Percentiles rank a stretch among this genome's conserved stretches.
phyloP scores from a whole-genome alignment of 2,888 invertebrate species.

The Eristalinus aeneus region DNA sequence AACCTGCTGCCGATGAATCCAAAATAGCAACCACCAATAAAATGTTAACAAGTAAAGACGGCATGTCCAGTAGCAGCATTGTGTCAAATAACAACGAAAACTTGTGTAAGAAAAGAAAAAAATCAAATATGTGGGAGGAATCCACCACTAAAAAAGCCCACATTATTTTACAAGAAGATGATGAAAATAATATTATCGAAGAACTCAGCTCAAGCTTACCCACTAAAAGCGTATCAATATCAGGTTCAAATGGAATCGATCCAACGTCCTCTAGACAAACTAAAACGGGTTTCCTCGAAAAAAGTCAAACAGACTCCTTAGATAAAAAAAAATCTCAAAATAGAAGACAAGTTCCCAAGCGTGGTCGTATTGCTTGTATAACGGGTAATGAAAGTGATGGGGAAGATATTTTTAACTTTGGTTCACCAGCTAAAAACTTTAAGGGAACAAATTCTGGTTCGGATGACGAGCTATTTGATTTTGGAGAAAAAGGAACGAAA shows the following conservation, averaged over 20 bases:
- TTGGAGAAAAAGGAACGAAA: conserved; percentile 47
- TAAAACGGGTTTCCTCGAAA: conserved; percentile 73
- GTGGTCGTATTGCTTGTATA: conserved; percentile 74
- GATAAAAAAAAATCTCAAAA: not conserved
- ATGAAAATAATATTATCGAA: not conserved
- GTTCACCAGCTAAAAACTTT: conserved; percentile 62
- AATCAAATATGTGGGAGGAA: not conserved
- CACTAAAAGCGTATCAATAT: not conserved
- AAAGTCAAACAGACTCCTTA: conserved; percentile 69
- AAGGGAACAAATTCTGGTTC: conserved; percentile 49
- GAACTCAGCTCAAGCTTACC: not conserved
- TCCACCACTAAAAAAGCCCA: not conserved
- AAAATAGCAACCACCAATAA: not conserved
- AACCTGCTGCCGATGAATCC: not conserved
- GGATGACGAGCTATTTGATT: conserved; percentile 73
- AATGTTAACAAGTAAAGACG: not conserved
- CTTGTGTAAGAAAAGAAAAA: conserved; percentile 5
- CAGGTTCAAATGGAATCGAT: not conserved
- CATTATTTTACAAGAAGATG: not conserved
- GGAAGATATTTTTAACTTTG: conserved; percentile 76
- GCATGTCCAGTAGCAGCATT: not conserved
- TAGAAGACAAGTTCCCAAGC: conserved; percentile 71
- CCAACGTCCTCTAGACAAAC: not conserved
- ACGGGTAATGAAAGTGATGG: conserved; percentile 75
- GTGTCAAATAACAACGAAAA: not conserved